Conservation (phyloP, 23 tunicate genomes). For the Ascidia mentula region DNA sequence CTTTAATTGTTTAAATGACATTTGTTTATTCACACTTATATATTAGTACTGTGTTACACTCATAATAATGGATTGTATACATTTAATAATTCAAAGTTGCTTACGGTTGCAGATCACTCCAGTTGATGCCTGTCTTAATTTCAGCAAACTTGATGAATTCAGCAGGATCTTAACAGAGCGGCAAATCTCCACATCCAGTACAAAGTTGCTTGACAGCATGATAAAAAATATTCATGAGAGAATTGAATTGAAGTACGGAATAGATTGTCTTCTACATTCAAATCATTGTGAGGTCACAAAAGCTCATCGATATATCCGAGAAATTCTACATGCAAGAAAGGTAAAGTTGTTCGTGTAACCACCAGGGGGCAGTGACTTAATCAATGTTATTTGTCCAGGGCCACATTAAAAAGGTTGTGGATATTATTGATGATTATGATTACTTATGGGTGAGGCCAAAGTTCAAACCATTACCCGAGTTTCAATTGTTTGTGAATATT, state of each 20-base stretch:
- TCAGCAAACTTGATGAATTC: not conserved
- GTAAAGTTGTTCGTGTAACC: not conserved
- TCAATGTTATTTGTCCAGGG: not conserved
- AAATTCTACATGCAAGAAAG: not conserved
- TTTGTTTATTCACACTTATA: too few species aligned
- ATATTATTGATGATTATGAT: not conserved
- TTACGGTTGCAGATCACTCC: not conserved
- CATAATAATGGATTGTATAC: too few species aligned
- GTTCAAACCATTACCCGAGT: not conserved
- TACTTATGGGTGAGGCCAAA: not conserved
- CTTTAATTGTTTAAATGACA: too few species aligned
- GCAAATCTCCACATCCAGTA: not conserved
- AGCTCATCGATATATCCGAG: not conserved
- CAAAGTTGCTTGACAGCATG: not conserved
- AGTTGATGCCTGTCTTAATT: not conserved
- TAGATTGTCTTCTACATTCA: not conserved
- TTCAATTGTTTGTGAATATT: not conserved
- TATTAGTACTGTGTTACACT: too few species aligned
- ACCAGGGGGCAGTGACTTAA: too few species aligned
- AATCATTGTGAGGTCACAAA: not conserved
- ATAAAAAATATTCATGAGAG: not conserved
- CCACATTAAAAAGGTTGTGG: not conserved
- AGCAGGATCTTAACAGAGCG: not conserved
- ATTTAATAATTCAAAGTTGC: not conserved
- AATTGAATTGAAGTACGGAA: not conserved